These are phyloP conservation scores for Vollenhovia emeryi DNA, from an alignment of 1,140 invertebrate species.

Conservation along the genomic window DNA sequence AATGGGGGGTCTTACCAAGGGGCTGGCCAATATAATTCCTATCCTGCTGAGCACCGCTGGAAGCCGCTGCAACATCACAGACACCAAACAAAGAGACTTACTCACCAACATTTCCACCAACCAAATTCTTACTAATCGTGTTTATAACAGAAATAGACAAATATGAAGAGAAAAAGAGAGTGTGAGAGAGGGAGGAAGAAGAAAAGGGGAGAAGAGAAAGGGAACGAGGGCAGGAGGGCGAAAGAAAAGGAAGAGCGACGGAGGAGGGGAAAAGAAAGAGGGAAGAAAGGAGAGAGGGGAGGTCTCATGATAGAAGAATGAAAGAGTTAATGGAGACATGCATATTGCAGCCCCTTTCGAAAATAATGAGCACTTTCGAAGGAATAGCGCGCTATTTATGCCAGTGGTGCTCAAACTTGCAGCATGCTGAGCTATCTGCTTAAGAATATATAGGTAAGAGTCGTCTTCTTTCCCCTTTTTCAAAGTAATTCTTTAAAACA, in stretches of 20 bases:
- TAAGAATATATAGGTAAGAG: background rate
- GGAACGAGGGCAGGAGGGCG: background rate
- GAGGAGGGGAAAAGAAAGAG: background rate
- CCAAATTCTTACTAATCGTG: conserved; percentile 81
- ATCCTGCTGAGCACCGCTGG: conserved; percentile 96
- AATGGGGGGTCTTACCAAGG: conserved; percentile 93
- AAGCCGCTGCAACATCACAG: conserved; percentile 93
- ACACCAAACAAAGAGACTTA: conserved; percentile 86
- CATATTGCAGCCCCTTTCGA: conserved; percentile 73
- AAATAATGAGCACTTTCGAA: conserved; percentile 55
- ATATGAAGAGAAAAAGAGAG: conserved; percentile 39
- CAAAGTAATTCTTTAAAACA: background rate
- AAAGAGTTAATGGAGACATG: conserved; percentile 69
- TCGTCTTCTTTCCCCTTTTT: background rate
- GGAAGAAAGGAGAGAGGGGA: background rate
- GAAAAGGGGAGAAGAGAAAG: background rate
- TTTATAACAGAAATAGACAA: conserved; percentile 53
- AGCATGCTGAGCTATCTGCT: background rate
- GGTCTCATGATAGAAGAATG: background rate
- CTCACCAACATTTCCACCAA: conserved; percentile 85
- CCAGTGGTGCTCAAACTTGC: conserved; percentile 15
- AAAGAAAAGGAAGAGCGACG: background rate
- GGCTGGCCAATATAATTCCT: conserved; percentile 96
- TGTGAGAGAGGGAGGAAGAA: background rate
- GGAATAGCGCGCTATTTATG: conserved; percentile 40